A percentile compares a stretch with the other conserved stretches of the same genome.
phyloP scores from a whole-genome alignment of 2,888 invertebrate genomes.

The Zygogramma bicolorata region DNA sequence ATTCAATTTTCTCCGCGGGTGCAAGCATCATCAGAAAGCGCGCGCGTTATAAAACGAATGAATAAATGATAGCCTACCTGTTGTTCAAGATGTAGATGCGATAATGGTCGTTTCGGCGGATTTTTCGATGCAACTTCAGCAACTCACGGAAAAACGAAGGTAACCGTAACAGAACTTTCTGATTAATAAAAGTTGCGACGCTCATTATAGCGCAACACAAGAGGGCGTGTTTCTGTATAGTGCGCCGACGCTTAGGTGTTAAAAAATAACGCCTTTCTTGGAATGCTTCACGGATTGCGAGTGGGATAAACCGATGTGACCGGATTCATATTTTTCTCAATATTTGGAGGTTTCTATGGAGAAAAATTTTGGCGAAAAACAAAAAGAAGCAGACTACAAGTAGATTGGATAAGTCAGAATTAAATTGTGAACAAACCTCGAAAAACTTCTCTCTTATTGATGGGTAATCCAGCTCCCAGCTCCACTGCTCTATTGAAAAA shows the following conservation, averaged over 20 bases:
- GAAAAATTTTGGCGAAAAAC: background rate
- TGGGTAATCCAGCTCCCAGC: too few relatives aligned
- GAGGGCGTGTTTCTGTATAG: slow-evolving; percentile 46
- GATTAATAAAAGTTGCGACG: slow-evolving; percentile 59
- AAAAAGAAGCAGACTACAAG: too few relatives aligned
- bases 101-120: slow-evolving; percentile 21
- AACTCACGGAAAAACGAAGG: slow-evolving; percentile 40
- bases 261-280: slow-evolving; percentile 30
- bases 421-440: too few relatives aligned
- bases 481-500: too few relatives aligned
- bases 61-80: slow-evolving; percentile 34
- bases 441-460: too few relatives aligned
- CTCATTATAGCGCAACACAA: slow-evolving; percentile 37
- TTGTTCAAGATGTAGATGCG: slow-evolving; percentile 27
- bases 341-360: too few relatives aligned
- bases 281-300: background rate
- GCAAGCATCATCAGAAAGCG: background rate
- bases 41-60: slow-evolving; percentile 16
- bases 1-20: background rate
- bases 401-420: too few relatives aligned
- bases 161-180: slow-evolving; percentile 52
- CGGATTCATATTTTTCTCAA: too few relatives aligned
- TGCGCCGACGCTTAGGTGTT: slow-evolving; percentile 32
- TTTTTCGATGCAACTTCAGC: slow-evolving; percentile 24
- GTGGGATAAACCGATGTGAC: background rate